Conservation (phyloP, 2,888 invertebrate species). For the Tenthredo amoena region DNA sequence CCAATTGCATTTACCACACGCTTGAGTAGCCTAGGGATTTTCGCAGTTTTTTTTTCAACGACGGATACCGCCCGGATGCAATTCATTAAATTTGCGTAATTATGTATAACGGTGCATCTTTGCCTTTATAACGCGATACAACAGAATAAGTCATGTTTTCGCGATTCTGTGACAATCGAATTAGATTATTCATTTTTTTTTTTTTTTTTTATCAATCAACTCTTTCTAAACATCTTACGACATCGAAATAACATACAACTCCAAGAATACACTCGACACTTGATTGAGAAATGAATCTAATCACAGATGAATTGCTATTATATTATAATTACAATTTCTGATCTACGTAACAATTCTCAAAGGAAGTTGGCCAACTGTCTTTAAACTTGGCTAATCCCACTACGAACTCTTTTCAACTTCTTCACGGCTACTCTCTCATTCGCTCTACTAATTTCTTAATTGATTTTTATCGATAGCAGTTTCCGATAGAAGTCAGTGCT, state of each 20-base stretch:
- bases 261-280: not conserved
- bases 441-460: slow-evolving; percentile 21
- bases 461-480: not conserved
- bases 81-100: not conserved
- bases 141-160: not conserved
- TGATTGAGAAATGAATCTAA: not conserved
- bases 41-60: not conserved
- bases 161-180: not conserved
- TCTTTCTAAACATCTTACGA: not conserved
- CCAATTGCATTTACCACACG: slow-evolving; percentile 31
- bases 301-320: not conserved
- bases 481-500: not conserved
- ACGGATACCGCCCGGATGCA: not conserved
- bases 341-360: not conserved
- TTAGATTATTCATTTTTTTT: no score
- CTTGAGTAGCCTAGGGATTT: not conserved
- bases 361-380: not conserved
- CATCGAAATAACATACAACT: not conserved
- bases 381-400: slow-evolving; percentile 30
- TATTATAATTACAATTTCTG: not conserved
- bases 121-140: not conserved
- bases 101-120: not conserved
- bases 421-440: not conserved
- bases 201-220: not conserved
- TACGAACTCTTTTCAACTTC: slow-evolving; percentile 18